Conservation (phyloP, 2,113 vertebrate genomes). For the Platanista minor region DNA sequence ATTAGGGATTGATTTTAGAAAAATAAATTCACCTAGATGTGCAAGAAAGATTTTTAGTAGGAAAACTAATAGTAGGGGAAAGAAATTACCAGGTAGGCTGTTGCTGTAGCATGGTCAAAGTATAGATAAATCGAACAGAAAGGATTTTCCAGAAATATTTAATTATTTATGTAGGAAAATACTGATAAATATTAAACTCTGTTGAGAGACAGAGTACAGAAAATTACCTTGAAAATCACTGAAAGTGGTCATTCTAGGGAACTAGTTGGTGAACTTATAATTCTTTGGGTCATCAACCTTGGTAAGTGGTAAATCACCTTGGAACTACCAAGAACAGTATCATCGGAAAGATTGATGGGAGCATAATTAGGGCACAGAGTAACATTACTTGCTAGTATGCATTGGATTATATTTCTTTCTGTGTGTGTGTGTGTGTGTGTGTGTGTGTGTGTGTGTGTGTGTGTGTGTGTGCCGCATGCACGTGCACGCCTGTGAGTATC, state of each 20-base stretch:
- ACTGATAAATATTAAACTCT: neutral
- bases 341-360: neutral
- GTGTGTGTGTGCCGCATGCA: too few species aligned
- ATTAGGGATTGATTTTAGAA: neutral
- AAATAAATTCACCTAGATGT: neutral
- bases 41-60: neutral
- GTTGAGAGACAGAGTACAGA: neutral
- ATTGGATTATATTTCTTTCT: neutral
- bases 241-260: neutral
- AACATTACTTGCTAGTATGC: neutral
- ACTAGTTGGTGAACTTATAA: neutral
- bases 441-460: neutral
- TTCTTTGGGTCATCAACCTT: neutral
- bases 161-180: neutral
- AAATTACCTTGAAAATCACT: neutral
- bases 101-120: neutral
- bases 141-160: neutral
- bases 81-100: neutral
- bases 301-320: neutral
- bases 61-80: neutral
- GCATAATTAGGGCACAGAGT: neutral
- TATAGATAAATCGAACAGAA: neutral
- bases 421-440: neutral
- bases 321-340: neutral
- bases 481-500: neutral